These are phyloP conservation scores for Psophia crepitans DNA, from an alignment of 2,113 vertebrate species.

Conservation along the genomic window DNA sequence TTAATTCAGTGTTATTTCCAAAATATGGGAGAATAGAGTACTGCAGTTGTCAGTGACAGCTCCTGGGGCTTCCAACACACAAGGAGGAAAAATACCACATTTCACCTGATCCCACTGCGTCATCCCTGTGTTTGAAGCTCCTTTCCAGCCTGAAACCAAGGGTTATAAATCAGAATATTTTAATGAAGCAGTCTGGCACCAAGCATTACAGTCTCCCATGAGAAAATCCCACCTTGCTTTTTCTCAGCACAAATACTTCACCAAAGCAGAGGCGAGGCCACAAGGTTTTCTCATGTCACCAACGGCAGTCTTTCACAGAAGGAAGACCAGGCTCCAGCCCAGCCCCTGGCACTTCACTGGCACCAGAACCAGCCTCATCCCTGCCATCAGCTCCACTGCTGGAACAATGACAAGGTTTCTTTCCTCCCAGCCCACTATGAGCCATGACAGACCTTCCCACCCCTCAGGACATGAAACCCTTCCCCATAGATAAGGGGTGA, in stretches of 20 bases:
- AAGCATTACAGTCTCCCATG: not conserved
- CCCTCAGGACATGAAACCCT: not conserved
- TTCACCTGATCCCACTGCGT: not conserved
- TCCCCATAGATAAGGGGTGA: rapidly evolving
- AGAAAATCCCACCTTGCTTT: not conserved
- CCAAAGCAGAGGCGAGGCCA: not conserved
- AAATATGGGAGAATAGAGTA: not conserved
- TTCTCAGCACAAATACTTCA: not conserved
- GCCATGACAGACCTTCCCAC: rapidly evolving
- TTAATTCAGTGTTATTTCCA: not conserved
- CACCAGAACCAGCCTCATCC: not conserved
- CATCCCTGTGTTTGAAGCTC: not conserved
- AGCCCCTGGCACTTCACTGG: not conserved
- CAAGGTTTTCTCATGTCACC: not conserved
- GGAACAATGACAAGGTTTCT: rapidly evolving
- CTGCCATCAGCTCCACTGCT: not conserved
- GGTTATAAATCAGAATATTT: not conserved
- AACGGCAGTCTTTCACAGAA: not conserved
- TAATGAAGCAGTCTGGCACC: not conserved
- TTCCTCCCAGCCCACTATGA: rapidly evolving
- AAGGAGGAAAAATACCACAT: not conserved
- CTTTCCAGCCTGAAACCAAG: not conserved
- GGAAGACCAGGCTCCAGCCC: not conserved
- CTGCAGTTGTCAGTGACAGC: not conserved
- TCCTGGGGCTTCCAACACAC: not conserved